Base-by-base conservation (phyloP, 2,888 invertebrate genomes). In the Spodoptera littoralis region DNA sequence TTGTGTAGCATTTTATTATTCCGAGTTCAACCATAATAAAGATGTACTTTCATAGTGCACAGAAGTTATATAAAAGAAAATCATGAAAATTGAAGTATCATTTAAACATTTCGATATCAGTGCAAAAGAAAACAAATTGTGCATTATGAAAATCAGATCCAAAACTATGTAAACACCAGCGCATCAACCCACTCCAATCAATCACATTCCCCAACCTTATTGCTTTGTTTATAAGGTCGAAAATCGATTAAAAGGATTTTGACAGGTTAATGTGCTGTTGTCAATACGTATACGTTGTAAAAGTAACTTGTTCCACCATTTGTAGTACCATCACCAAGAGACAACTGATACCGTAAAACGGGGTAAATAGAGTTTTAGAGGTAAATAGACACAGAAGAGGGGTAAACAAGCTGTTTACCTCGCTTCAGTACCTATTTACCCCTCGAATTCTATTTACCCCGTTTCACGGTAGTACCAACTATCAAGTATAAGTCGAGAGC, bases 401-500 rank as follows among this genome's bases (percentile, higher is more conserved):
- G 18, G 18, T 18, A 18, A 18, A 18, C 18, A 18, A 18, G 18
- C 18, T 18, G 18, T 18, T 18, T 18, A 18, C 18, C 18, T 0
- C 18, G 18, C 18, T 18, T 18, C 18, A 18, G 18, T 18, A 18
- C 18, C 18, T 2, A 18, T 18, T 18, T 18, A 18, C 18, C 18
- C 18, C 18, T 18, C 18, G 18, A 18, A 18, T 18, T 18, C 18
- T 18, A 18, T 18, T 18, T 18, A 18, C 18, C 18, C 18, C 18
- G 18, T 18, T 18, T 18, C 18, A 51, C 46, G 53, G 48, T 3
- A 76, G 30, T 53, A 46, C 72, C 44, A 51, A 44, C 36, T 9
- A 36, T 36, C 36, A 66, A 72, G 66, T 56, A 79, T 81, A 82
- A 86, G 85, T 85, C 86, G 93, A 93, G 93, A 95, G 94, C 94